These are phyloP conservation scores for Zaprionus africanus DNA, from an alignment of 1,140 invertebrate species.

Conservation along the genomic window DNA sequence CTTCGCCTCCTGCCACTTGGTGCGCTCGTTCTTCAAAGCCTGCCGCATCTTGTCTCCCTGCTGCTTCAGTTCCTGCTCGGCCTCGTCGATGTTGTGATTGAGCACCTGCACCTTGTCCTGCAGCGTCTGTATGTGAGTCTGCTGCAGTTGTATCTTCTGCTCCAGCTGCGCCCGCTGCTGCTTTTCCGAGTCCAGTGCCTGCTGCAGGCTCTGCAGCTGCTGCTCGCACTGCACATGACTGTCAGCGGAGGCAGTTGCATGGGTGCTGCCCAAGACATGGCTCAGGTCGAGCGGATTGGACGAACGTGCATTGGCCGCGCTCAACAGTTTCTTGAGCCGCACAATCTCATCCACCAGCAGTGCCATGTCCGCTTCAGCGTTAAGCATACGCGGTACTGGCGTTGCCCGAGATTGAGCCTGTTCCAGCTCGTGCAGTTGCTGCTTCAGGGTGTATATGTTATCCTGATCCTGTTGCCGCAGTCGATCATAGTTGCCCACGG, in stretches of 20 bases:
- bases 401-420: constrained; percentile 25
- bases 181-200: constrained; percentile 82
- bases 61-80: constrained; percentile 85
- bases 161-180: constrained; percentile 51
- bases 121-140: constrained; percentile 87
- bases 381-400: neutral
- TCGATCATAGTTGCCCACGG: constrained; percentile 91
- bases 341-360: constrained; percentile 86
- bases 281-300: constrained; percentile 86
- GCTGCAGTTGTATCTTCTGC: constrained; percentile 83
- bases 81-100: constrained; percentile 87
- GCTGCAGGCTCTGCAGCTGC: constrained; percentile 85
- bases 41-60: constrained; percentile 85
- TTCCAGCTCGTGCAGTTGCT: constrained; percentile 75
- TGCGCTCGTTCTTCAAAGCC: constrained; percentile 85
- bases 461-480: constrained; percentile 90
- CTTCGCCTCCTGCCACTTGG: constrained; percentile 87
- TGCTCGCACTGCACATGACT: constrained; percentile 84
- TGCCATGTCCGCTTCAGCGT: constrained; percentile 65
- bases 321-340: constrained; percentile 86
- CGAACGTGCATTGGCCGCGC: constrained; percentile 85
- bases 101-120: constrained; percentile 88
- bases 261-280: constrained; percentile 83
- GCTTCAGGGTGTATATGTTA: constrained; percentile 90
- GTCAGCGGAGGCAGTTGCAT: constrained; percentile 52